Conservation (phyloP, 2,797 vertebrate species). For the Micrastur ruficollis region DNA sequence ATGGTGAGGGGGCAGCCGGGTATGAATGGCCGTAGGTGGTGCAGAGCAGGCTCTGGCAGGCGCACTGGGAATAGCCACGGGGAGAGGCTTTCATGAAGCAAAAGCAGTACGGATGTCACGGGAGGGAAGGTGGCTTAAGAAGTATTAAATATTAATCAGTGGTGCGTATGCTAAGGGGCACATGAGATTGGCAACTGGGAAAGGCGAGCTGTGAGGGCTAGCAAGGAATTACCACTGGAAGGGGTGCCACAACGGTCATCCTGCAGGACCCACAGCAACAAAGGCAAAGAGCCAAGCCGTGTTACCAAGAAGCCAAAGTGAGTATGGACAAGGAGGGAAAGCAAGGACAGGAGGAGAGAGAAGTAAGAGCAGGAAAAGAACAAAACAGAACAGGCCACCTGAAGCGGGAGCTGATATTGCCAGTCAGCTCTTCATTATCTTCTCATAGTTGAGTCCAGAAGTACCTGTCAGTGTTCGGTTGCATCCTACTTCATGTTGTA, state of each 20-base stretch:
- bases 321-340: background rate
- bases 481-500: fast-evolving
- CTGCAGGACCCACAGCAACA: background rate
- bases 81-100: background rate
- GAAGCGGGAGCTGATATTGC: background rate
- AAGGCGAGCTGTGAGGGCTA: fast-evolving
- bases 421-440: background rate
- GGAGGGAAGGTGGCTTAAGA: background rate
- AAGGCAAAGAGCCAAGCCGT: background rate
- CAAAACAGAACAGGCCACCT: background rate
- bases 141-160: background rate
- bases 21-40: background rate
- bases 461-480: too few relatives aligned
- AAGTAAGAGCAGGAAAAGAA: background rate
- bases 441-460: background rate
- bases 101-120: background rate
- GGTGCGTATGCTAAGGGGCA: background rate
- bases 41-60: background rate
- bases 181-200: background rate
- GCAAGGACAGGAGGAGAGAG: background rate
- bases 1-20: fast-evolving
- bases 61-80: background rate
- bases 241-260: background rate
- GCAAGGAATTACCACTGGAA: background rate
- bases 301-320: background rate